Evolutionary conservation across 2,797 vertebrate genomes (phyloP).

Genomic region (Clamator glandarius): DNA sequence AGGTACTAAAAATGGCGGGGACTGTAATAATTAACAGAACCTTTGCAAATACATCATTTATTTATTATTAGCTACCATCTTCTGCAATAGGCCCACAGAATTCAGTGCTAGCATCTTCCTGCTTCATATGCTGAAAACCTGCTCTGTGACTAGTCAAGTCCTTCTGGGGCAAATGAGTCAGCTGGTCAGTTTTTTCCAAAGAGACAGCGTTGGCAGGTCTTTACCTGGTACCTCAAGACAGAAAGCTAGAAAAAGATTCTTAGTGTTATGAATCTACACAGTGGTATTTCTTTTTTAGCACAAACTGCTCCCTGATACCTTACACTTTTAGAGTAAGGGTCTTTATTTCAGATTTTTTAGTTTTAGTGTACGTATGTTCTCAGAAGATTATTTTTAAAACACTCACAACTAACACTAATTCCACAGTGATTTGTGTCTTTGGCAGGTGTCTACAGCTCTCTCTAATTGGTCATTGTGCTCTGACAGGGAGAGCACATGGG

Average conservation of each 20-base stretch:
- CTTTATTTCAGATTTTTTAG: background rate
- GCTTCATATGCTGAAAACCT: background rate
- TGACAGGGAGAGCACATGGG: slow-evolving; percentile 11
- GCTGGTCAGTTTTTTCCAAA: background rate
- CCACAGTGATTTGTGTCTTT: background rate
- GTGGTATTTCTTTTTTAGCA: background rate
- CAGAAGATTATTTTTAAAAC: background rate
- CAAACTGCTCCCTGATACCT: background rate
- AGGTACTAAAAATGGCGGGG: background rate
- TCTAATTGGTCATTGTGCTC: slow-evolving; percentile 48
- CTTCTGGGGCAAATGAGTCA: slow-evolving; percentile 19
- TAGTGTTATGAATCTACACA: background rate
- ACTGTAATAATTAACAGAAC: background rate
- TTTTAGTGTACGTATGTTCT: background rate
- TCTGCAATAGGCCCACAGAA: background rate
- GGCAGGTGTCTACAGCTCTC: background rate
- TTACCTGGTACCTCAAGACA: background rate
- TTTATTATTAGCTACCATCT: background rate
- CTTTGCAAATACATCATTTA: background rate
- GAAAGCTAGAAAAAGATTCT: background rate
- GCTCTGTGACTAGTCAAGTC: background rate
- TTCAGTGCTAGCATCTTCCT: background rate
- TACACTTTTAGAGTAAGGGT: background rate
- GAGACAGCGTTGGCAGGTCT: slow-evolving; percentile 13
- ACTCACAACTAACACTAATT: background rate